Conservation (phyloP, 1,140 invertebrate species). For the Trichonephila clavipes region DNA sequence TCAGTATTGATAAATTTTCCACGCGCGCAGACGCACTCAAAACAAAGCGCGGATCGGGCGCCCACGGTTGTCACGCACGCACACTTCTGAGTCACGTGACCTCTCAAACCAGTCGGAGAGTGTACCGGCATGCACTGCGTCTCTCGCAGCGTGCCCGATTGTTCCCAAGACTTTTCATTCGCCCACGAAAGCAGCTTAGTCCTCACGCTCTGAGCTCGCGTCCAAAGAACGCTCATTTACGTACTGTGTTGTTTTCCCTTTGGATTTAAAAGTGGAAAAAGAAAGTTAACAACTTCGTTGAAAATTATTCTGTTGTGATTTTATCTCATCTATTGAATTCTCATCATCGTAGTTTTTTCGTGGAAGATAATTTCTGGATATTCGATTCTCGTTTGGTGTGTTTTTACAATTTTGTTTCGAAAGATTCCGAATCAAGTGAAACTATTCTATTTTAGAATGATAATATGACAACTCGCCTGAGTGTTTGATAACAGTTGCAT, state of each 20-base stretch:
- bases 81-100: slow-evolving; percentile 42
- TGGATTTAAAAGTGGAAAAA: background rate
- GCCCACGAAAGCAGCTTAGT: background rate
- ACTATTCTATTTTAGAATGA: background rate
- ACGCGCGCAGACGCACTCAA: no score
- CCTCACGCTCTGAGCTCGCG: background rate
- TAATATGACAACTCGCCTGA: background rate
- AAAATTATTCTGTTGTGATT: background rate
- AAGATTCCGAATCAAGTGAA: background rate
- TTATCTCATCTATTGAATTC: background rate
- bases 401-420: background rate
- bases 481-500: background rate
- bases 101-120: background rate
- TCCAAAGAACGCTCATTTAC: background rate
- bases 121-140: background rate
- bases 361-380: background rate
- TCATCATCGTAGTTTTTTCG: no score
- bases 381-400: background rate
- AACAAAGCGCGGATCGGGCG: background rate
- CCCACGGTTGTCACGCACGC: slow-evolving; percentile 23
- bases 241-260: background rate
- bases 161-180: slow-evolving; percentile 45
- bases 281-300: background rate
- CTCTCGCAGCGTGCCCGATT: slow-evolving; percentile 2
- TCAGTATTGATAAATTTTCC: no score